A percentile compares a stretch with the other conserved stretches of the same genome.
phyloP scores from a whole-genome alignment of 2,888 invertebrate genomes.

The Cephus sareptanus region DNA sequence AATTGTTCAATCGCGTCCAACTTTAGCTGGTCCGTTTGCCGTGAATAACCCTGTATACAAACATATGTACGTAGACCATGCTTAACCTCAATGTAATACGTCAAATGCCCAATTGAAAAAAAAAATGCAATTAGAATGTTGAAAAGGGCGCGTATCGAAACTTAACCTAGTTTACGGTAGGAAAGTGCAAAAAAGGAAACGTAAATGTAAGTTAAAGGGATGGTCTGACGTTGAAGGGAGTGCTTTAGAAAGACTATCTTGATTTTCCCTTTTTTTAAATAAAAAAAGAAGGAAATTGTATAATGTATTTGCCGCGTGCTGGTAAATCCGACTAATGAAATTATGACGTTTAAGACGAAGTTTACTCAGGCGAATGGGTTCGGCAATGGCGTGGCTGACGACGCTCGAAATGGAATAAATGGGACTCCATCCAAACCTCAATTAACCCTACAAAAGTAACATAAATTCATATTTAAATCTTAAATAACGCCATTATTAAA shows the following conservation, averaged over 20 bases:
- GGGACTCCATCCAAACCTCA: constrained; percentile 38
- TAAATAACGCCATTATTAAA: constrained; percentile 30
- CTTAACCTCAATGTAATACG: background rate
- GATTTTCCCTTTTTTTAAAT: background rate
- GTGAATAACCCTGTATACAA: background rate
- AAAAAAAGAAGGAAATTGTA: constrained; percentile 12
- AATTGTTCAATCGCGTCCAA: too few species aligned
- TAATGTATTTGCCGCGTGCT: constrained; percentile 25
- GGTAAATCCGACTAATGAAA: constrained; percentile 28
- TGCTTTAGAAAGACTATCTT: background rate
- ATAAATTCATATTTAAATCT: constrained; percentile 48
- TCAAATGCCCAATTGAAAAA: background rate
- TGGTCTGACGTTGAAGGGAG: background rate
- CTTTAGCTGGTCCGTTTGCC: too few species aligned
- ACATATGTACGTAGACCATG: background rate
- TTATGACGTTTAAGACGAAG: constrained; percentile 28
- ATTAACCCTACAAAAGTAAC: constrained; percentile 48
- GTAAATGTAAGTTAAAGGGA: background rate
- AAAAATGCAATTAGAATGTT: background rate
- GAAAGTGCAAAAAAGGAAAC: background rate
- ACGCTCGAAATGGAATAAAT: constrained; percentile 27
- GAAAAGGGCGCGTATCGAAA: background rate
- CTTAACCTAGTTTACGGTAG: background rate
- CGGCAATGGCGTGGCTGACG: background rate
- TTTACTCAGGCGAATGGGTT: constrained; percentile 23